Evolutionary conservation across 1,140 invertebrate species (phyloP).

Genomic region (Musca domestica): DNA sequence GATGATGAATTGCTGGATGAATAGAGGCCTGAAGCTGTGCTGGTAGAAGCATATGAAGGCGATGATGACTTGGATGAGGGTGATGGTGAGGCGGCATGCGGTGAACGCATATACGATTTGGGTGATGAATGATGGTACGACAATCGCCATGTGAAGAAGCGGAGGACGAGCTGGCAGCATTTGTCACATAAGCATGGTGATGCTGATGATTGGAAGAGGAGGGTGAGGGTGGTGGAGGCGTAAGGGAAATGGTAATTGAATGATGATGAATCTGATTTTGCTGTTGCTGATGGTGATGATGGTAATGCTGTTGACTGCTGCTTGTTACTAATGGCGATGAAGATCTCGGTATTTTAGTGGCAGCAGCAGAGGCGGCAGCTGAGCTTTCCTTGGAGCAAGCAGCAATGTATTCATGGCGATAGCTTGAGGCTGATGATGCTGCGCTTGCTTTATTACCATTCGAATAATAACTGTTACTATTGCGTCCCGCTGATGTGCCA

Average conservation of each 20-base stretch:
- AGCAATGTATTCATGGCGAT: slow-evolving; percentile 40
- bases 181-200: slow-evolving; percentile 10
- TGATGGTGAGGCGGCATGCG: slow-evolving; percentile 8
- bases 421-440: slow-evolving; percentile 24
- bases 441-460: slow-evolving; percentile 35
- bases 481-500: slow-evolving; percentile 12
- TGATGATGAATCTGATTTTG: slow-evolving; percentile 29
- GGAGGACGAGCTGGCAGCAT: neutral
- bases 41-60: slow-evolving; percentile 17
- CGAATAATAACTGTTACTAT: slow-evolving; percentile 33
- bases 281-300: slow-evolving; percentile 15
- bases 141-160: neutral
- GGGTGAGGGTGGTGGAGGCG: neutral
- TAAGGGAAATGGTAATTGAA: slow-evolving; percentile 23
- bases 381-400: slow-evolving; percentile 9
- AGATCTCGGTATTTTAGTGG: slow-evolving; percentile 32
- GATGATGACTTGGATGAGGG: slow-evolving; percentile 14
- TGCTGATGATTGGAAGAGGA: slow-evolving; percentile 15
- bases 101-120: slow-evolving; percentile 12
- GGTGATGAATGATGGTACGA: too few relatives aligned
- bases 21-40: slow-evolving; percentile 1
- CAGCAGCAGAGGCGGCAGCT: slow-evolving; percentile 9
- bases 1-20: slow-evolving; percentile 23
- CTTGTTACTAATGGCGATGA: slow-evolving; percentile 32
- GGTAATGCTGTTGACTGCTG: neutral